Evolutionary conservation across 2,888 invertebrate genomes (phyloP).

Genomic region (Rotaria sp.): DNA sequence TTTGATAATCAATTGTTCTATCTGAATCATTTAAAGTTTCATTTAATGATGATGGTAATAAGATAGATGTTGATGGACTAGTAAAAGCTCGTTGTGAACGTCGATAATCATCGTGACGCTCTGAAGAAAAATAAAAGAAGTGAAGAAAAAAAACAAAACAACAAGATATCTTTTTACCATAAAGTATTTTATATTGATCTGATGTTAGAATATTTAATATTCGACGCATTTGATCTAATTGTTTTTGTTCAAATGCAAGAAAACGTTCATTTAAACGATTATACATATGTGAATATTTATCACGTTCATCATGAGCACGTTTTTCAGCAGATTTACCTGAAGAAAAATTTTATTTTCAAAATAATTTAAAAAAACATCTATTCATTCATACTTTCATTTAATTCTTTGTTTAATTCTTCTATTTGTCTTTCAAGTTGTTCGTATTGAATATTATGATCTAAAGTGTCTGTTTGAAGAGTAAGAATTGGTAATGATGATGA

Average conservation of each 20-base stretch:
- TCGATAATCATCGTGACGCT: neutral
- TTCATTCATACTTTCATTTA: neutral
- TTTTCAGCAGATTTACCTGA: neutral
- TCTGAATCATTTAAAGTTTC: neutral
- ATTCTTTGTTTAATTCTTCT: neutral
- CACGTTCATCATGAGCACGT: neutral
- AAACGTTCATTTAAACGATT: neutral
- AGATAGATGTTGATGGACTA: neutral
- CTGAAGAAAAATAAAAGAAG: too few species aligned
- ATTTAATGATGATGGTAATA: neutral
- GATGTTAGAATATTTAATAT: neutral
- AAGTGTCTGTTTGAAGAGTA: too few species aligned
- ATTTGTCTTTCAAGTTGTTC: neutral
- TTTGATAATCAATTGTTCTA: neutral
- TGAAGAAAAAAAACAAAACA: too few species aligned
- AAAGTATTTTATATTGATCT: neutral
- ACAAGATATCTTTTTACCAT: neutral
- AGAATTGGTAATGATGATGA: neutral
- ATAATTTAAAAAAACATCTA: too few species aligned
- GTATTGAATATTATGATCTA: neutral
- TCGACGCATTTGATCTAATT: constrained; percentile 2
- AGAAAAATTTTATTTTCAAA: neutral
- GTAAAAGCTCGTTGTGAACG: constrained; percentile 2
- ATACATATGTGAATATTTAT: neutral
- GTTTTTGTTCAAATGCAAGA: neutral